Evolutionary conservation across 2,113 vertebrate genomes (phyloP).

Genomic region (Menidia beryllina): DNA sequence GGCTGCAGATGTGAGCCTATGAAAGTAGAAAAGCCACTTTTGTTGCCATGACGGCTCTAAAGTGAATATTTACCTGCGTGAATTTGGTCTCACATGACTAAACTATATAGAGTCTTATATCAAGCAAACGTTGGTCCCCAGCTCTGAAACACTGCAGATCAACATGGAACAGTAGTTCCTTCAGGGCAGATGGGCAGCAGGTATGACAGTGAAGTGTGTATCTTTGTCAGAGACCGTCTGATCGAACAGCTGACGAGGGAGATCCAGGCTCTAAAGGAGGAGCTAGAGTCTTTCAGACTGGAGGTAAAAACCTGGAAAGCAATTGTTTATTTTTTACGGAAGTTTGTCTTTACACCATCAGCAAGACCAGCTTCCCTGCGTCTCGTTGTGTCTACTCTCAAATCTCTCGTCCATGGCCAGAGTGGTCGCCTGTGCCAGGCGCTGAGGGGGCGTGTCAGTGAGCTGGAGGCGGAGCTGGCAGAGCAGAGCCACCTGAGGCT

Average conservation of each 20-base stretch:
- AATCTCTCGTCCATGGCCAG: conserved; percentile 64
- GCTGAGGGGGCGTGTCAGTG: conserved; percentile 87
- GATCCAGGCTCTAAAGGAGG: conserved; percentile 87
- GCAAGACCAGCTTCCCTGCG: background rate
- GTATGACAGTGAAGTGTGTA: conserved; percentile 6
- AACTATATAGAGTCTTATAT: too few relatives aligned
- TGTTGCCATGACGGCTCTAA: too few relatives aligned
- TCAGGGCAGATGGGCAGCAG: too few relatives aligned
- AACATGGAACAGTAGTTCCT: background rate
- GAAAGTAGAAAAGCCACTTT: too few relatives aligned
- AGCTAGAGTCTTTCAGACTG: conserved; percentile 87
- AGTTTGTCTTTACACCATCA: background rate
- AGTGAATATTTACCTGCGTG: too few relatives aligned
- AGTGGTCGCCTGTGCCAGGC: conserved; percentile 86
- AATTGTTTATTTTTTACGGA: background rate
- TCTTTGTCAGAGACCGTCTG: conserved; percentile 86
- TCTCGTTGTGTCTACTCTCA: background rate
- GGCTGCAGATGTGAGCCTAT: too few relatives aligned
- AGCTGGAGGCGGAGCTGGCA: conserved; percentile 94
- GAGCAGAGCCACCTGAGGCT: conserved; percentile 94
- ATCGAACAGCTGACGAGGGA: conserved; percentile 91
- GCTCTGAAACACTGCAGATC: too few relatives aligned
- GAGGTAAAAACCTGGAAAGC: conserved; percentile 82
- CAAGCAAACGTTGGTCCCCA: too few relatives aligned
- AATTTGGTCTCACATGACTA: too few relatives aligned